A percentile compares a stretch with the other conserved stretches of the same genome.
phyloP scores from a whole-genome alignment of 2,113 vertebrate species.

The Gallinago jamesoni region DNA sequence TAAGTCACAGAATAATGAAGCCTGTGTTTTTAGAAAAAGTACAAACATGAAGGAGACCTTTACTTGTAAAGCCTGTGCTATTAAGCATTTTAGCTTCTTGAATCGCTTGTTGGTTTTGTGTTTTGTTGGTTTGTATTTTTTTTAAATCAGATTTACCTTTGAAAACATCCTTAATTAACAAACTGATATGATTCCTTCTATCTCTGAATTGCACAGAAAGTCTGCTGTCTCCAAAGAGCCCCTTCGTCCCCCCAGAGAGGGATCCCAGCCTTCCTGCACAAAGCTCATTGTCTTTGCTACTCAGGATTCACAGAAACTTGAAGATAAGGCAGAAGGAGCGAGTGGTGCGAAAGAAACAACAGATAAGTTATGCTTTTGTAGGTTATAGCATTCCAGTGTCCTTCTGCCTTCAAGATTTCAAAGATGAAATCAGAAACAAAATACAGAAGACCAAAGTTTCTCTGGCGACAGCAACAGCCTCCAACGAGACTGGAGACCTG shows the following conservation, averaged over 20 bases:
- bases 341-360: not conserved
- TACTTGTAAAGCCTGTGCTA: not conserved
- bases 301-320: not conserved
- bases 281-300: not conserved
- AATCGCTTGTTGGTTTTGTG: not conserved
- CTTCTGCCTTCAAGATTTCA: not conserved
- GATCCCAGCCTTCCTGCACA: not conserved
- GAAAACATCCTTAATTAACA: constrained; percentile 17
- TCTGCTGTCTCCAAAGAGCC: not conserved
- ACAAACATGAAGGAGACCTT: not conserved
- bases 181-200: not conserved
- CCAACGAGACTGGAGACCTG: not conserved
- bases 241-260: not conserved
- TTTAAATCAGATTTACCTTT: not conserved
- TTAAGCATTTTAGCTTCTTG: not conserved
- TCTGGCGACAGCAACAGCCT: not conserved
- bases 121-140: not conserved
- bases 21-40: not conserved
- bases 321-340: not conserved
- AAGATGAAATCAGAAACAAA: not conserved
- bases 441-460: not conserved
- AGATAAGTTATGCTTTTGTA: not conserved
- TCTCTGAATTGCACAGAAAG: not conserved
- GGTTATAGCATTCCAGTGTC: not conserved
- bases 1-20: not conserved